These are phyloP conservation scores for Aspidapion aeneum DNA, from an alignment of 2,888 invertebrate genomes.

Conservation along the genomic window DNA sequence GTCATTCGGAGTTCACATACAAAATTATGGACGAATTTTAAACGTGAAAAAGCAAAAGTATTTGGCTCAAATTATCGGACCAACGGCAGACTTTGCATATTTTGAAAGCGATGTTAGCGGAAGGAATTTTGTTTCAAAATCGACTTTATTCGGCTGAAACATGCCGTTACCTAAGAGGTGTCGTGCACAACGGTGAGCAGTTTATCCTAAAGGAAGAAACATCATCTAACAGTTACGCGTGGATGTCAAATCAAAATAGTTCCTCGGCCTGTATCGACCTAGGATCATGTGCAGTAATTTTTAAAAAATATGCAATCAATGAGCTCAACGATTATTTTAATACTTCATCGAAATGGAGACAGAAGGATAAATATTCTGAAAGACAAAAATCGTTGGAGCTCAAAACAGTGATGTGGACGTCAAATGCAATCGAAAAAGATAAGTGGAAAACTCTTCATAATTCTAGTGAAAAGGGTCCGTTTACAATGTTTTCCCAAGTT, in stretches of 20 bases:
- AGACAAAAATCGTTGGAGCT: background rate
- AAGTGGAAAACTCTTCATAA: background rate
- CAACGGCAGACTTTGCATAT: background rate
- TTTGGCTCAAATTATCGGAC: background rate
- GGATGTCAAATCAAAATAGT: background rate
- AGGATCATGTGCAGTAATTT: background rate
- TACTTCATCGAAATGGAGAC: background rate
- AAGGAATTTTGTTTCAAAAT: background rate
- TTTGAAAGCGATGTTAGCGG: background rate
- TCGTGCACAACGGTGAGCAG: too few relatives aligned
- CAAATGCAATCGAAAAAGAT: background rate
- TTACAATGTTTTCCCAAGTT: background rate
- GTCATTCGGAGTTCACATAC: background rate
- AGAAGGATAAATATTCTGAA: background rate
- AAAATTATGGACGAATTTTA: background rate
- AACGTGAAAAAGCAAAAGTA: background rate
- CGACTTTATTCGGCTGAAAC: background rate
- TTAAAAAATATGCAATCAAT: background rate
- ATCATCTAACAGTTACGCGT: background rate
- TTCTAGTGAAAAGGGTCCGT: too few relatives aligned
- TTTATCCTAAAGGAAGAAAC: background rate
- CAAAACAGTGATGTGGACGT: background rate
- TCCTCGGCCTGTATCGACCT: background rate
- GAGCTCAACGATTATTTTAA: background rate
- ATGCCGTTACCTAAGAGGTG: background rate